Percentiles rank a stretch among this genome's conserved stretches.
These are phyloP conservation scores for Polia nebulosa DNA, from an alignment of 2,888 invertebrate genomes.

Conservation along the genomic window DNA sequence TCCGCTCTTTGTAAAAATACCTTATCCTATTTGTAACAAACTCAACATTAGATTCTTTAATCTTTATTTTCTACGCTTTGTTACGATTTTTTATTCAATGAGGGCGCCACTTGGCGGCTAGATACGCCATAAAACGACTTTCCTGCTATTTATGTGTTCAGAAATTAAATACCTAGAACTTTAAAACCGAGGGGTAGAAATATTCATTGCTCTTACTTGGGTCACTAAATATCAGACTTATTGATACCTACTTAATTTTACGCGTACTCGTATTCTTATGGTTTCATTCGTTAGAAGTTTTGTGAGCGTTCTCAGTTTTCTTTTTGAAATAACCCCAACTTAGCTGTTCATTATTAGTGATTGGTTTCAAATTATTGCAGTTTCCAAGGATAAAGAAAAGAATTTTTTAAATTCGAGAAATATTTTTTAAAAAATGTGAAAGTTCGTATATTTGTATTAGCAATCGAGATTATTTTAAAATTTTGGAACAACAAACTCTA, in stretches of 20 bases:
- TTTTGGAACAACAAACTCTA: too few species aligned
- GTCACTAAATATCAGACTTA: constrained; percentile 16
- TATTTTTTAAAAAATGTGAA: constrained; percentile 1
- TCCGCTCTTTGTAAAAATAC: too few species aligned
- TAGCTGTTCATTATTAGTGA: constrained; percentile 5
- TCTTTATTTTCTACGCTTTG: too few species aligned
- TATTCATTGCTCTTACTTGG: background rate
- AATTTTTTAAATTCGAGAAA: constrained; percentile 22
- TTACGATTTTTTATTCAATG: too few species aligned
- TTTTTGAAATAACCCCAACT: constrained; percentile 5
- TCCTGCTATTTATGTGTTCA: background rate
- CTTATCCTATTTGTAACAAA: too few species aligned
- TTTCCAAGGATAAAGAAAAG: constrained; percentile 3
- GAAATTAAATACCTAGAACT: background rate
- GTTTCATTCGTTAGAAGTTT: constrained; percentile 34
- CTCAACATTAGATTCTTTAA: too few species aligned
- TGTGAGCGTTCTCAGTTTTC: constrained; percentile 18
- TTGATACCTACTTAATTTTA: constrained; percentile 23
- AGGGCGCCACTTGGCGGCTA: too few species aligned
- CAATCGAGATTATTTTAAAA: too few species aligned
- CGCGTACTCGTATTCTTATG: background rate
- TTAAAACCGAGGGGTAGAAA: background rate
- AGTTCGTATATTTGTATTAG: too few species aligned
- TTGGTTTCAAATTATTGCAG: constrained; percentile 27
- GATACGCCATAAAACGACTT: background rate